Conservation (phyloP, 2,113 vertebrate genomes). For the Australoheros scitulus region DNA sequence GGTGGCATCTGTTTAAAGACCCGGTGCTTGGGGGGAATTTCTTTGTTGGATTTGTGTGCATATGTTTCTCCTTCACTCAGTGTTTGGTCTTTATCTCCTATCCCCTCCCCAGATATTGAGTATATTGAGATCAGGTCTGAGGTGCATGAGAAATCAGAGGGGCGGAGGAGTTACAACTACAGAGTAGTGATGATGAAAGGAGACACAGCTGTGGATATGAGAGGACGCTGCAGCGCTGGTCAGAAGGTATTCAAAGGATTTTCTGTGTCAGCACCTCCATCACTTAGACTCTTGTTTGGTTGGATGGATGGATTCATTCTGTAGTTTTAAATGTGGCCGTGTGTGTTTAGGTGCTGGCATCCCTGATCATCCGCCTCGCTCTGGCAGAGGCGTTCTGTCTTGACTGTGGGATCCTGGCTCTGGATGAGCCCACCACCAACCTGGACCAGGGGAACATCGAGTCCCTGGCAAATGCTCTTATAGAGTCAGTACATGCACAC, state of each 20-base stretch:
- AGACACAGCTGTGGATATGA: conserved; percentile 92
- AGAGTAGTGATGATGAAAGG: conserved; percentile 97
- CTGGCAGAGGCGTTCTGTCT: conserved; percentile 96
- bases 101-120: conserved; percentile 87
- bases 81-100: background rate
- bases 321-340: background rate
- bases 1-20: no score
- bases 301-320: background rate
- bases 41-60: no score
- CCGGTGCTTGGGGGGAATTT: no score
- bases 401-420: conserved; percentile 94
- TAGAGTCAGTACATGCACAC: conserved; percentile 87
- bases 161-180: conserved; percentile 93
- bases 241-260: conserved; percentile 85
- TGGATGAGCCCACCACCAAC: conserved; percentile 98
- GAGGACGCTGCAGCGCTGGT: conserved; percentile 95
- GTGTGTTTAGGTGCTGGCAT: conserved; percentile 88
- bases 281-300: background rate
- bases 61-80: background rate
- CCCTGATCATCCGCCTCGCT: conserved; percentile 97
- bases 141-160: conserved; percentile 88
- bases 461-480: conserved; percentile 92
- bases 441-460: conserved; percentile 97
- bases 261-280: background rate
- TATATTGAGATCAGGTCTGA: conserved; percentile 97